Conservation (phyloP, 2,113 vertebrate species). For the Aleadryas rufinucha region DNA sequence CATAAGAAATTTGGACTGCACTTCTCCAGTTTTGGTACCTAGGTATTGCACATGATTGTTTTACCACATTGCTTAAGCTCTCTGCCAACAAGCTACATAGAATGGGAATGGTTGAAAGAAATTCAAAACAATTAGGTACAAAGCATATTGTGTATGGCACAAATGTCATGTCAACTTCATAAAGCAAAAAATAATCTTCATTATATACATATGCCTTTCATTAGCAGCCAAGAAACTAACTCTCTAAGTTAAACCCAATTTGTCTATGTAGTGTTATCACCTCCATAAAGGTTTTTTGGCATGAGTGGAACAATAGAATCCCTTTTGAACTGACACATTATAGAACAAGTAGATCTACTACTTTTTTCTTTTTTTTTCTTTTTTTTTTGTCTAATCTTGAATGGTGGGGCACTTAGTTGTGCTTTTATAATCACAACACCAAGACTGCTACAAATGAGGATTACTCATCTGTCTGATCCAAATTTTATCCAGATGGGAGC, state of each 20-base stretch:
- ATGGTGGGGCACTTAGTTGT: background rate
- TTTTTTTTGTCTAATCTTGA: background rate
- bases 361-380: background rate
- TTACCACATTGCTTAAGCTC: slow-evolving; percentile 18
- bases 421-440: background rate
- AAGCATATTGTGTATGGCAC: background rate
- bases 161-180: background rate
- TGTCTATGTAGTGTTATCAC: background rate
- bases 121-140: background rate
- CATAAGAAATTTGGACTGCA: slow-evolving; percentile 19
- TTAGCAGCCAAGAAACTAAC: background rate
- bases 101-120: background rate
- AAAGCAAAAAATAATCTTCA: background rate
- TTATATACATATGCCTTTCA: background rate
- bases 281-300: background rate
- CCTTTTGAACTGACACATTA: background rate
- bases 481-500: background rate
- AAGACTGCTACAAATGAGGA: background rate
- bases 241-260: background rate
- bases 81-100: slow-evolving; percentile 2
- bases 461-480: background rate
- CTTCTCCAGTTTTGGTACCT: slow-evolving; percentile 22
- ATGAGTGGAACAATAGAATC: background rate
- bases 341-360: background rate
- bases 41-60: slow-evolving; percentile 41